Conservation (phyloP, 2,888 invertebrate genomes). For the Laspeyria flexula region DNA sequence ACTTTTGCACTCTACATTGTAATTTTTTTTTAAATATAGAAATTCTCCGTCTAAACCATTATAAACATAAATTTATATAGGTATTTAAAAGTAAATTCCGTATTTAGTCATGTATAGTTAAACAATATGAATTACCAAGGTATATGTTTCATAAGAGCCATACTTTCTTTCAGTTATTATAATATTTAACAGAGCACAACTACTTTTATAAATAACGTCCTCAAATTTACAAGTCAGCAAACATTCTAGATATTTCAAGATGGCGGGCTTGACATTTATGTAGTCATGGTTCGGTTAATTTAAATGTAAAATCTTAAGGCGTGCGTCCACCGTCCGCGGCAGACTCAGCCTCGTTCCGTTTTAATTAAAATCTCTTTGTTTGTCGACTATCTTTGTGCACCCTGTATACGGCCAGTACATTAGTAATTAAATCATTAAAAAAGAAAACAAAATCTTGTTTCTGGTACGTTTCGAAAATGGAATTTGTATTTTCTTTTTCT, state of each 20-base stretch:
- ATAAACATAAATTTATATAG: too few species aligned
- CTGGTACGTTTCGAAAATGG: conserved; percentile 13
- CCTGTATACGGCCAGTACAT: conserved; percentile 39
- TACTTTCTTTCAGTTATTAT: too few species aligned
- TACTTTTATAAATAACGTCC: neutral
- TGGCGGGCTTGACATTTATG: conserved; percentile 34
- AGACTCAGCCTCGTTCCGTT: conserved; percentile 24
- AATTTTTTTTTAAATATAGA: too few species aligned
- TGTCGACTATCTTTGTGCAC: conserved; percentile 40
- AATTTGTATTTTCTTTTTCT: conserved; percentile 3
- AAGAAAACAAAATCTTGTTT: conserved; percentile 4
- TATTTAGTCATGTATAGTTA: too few species aligned
- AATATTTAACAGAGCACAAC: conserved; percentile 14
- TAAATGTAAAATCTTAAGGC: conserved; percentile 50
- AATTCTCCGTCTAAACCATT: too few species aligned
- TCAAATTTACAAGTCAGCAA: conserved; percentile 10
- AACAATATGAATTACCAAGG: too few species aligned
- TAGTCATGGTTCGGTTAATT: conserved; percentile 47
- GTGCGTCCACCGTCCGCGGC: conserved; percentile 30
- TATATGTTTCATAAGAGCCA: too few species aligned
- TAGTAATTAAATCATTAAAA: conserved; percentile 44
- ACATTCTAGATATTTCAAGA: conserved; percentile 27
- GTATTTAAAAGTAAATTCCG: too few species aligned
- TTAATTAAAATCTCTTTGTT: conserved; percentile 51
- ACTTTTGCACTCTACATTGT: too few species aligned